phyloP scores from a whole-genome alignment of 2,113 vertebrate species.

The Lophura nycthemera region DNA sequence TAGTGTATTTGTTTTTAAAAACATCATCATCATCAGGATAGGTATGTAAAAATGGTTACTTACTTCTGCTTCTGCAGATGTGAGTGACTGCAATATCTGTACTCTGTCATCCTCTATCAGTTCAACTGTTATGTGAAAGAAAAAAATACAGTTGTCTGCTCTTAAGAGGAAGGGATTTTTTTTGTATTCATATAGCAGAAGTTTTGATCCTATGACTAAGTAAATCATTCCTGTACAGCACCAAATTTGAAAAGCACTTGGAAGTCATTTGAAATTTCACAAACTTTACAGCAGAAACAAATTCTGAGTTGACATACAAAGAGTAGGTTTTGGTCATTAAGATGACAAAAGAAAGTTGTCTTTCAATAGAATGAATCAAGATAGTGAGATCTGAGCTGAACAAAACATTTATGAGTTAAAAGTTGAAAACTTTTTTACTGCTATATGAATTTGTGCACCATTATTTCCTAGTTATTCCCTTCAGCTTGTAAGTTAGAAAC shows the following conservation, averaged over 20 bases:
- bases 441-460: not conserved
- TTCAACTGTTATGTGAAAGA: constrained; percentile 68
- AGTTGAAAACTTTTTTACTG: not conserved
- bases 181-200: not conserved
- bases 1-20: not conserved
- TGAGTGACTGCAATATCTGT: constrained; percentile 79
- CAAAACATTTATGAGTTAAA: not conserved
- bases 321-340: not conserved
- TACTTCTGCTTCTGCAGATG: constrained; percentile 74
- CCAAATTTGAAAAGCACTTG: not conserved
- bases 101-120: constrained; percentile 82
- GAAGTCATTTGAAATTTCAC: not conserved
- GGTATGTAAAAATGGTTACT: not conserved
- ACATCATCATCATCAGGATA: not conserved
- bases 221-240: not conserved
- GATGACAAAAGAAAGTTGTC: not conserved
- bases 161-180: not conserved
- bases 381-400: not conserved
- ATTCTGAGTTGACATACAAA: not conserved
- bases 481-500: not conserved
- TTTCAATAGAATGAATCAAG: not conserved
- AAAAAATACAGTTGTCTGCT: not conserved
- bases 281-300: not conserved
- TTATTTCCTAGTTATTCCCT: not conserved
- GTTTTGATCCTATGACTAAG: not conserved